These are phyloP conservation scores for Bombus affinis DNA, from an alignment of 1,140 invertebrate genomes.

Conservation along the genomic window DNA sequence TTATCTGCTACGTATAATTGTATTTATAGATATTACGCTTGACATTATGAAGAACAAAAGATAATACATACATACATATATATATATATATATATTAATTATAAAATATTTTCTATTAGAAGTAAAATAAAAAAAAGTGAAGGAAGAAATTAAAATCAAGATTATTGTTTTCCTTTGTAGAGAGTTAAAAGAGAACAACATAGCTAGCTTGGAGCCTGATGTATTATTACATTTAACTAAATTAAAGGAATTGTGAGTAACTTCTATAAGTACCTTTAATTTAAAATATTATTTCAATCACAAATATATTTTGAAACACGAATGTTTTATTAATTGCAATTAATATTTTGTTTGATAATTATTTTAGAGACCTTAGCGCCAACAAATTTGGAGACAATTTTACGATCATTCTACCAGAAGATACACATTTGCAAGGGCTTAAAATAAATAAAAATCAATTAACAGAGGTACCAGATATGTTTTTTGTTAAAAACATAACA, in stretches of 20 bases:
- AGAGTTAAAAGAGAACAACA: constrained; percentile 75
- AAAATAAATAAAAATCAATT: constrained; percentile 79
- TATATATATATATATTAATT: not conserved
- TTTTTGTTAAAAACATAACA: constrained; percentile 72
- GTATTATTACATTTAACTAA: constrained; percentile 72
- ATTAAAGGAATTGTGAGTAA: constrained; percentile 76
- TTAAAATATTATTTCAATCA: not conserved
- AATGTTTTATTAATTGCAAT: not conserved
- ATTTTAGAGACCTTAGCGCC: constrained; percentile 75
- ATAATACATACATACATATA: not conserved
- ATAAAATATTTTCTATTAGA: not conserved
- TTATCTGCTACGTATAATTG: not conserved
- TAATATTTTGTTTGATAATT: not conserved
- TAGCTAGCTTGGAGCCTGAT: constrained; percentile 73
- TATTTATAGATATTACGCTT: not conserved
- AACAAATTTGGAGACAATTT: constrained; percentile 79
- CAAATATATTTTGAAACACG: not conserved
- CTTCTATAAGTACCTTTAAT: not conserved
- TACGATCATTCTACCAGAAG: constrained; percentile 73
- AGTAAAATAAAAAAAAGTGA: not conserved
- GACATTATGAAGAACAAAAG: not conserved
- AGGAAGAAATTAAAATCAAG: not conserved
- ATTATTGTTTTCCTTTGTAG: constrained; percentile 51
- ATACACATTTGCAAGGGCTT: constrained; percentile 80
- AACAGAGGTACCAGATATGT: constrained; percentile 74